Evolutionary conservation across 2,888 invertebrate species (phyloP).

Genomic region (Stenolophus ochropezus): DNA sequence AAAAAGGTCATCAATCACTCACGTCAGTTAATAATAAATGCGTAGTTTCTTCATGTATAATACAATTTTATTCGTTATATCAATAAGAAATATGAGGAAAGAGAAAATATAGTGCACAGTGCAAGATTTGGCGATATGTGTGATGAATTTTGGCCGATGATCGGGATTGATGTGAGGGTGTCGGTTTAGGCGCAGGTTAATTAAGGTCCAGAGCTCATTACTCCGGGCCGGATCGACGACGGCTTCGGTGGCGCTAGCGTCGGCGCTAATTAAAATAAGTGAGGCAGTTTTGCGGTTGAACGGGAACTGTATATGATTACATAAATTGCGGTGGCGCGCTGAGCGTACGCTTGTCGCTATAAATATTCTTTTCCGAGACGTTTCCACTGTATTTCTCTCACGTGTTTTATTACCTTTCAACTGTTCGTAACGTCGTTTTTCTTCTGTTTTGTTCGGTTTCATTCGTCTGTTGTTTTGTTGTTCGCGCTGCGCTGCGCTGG

Average conservation of each 20-base stretch:
- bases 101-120: background rate
- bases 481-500: conserved; percentile 13
- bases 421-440: conserved; percentile 49
- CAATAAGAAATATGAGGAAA: background rate
- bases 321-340: conserved; percentile 65
- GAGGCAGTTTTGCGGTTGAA: conserved; percentile 67
- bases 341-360: conserved; percentile 49
- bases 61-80: too few relatives aligned
- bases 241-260: background rate
- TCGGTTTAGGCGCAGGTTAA: background rate
- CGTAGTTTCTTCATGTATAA: too few relatives aligned
- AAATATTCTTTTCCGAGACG: conserved; percentile 59
- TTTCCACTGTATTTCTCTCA: conserved; percentile 60
- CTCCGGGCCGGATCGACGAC: background rate
- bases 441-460: conserved; percentile 53
- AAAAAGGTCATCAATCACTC: too few relatives aligned
- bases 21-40: too few relatives aligned
- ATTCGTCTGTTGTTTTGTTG: conserved; percentile 49
- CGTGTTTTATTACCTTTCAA: conserved; percentile 61
- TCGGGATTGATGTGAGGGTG: background rate
- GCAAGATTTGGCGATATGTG: background rate
- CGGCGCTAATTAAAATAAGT: conserved; percentile 66
- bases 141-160: background rate
- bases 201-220: conserved; percentile 20
- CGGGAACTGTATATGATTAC: conserved; percentile 67